Evolutionary conservation across 2,888 invertebrate species (phyloP).

Genomic region (Aproaerema taeniolella): DNA sequence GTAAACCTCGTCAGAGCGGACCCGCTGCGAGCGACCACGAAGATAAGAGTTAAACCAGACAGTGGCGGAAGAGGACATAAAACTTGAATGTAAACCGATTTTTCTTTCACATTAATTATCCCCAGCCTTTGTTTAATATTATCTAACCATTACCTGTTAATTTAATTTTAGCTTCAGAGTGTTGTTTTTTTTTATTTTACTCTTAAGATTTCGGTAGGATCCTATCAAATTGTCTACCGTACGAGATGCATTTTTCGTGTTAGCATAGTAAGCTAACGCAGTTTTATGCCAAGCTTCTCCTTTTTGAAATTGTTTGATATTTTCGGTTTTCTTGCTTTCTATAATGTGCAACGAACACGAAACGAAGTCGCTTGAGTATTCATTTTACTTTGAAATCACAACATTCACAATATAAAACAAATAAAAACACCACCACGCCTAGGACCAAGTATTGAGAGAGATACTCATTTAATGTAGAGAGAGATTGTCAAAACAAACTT

Average conservation of each 20-base stretch:
- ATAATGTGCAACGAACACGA: neutral
- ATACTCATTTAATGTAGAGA: too few species aligned
- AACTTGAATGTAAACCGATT: neutral
- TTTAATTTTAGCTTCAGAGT: neutral
- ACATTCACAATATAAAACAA: too few species aligned
- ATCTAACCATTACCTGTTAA: neutral
- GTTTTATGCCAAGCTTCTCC: neutral
- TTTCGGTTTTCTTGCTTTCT: neutral
- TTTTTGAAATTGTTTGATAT: neutral
- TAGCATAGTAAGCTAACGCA: neutral
- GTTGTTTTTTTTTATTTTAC: conserved; percentile 1
- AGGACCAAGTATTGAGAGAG: too few species aligned
- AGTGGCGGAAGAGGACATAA: too few species aligned
- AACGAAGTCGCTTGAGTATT: neutral
- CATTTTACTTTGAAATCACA: neutral
- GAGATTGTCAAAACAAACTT: too few species aligned
- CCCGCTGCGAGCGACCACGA: too few species aligned
- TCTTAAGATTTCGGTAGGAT: neutral
- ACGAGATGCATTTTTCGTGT: neutral
- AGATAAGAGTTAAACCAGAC: too few species aligned
- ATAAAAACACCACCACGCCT: too few species aligned
- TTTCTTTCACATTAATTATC: too few species aligned
- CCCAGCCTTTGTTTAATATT: neutral
- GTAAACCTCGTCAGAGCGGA: too few species aligned
- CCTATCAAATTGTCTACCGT: neutral